These are phyloP conservation scores for Desmophyllum pertusum DNA, from an alignment of 92 coral and sea anemone species.

Conservation along the genomic window DNA sequence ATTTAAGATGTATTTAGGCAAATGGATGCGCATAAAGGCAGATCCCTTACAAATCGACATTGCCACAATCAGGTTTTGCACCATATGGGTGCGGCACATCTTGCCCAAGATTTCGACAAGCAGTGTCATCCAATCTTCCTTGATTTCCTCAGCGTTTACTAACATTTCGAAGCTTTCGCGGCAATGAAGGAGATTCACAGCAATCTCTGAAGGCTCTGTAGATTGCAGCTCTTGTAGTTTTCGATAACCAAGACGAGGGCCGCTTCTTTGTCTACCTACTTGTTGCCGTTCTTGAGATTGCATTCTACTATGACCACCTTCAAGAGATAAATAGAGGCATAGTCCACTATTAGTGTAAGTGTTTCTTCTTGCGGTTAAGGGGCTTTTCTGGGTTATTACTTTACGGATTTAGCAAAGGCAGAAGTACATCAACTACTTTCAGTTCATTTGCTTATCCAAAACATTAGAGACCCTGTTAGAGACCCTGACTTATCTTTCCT, in stretches of 20 bases:
- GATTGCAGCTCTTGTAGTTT: constrained; percentile 43
- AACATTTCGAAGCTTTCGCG: constrained; percentile 60
- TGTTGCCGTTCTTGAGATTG: not conserved
- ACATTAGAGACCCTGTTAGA: too few relatives aligned
- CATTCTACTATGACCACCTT: constrained; percentile 10
- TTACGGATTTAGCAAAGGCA: not conserved
- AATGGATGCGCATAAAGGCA: constrained; percentile 50
- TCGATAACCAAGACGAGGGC: constrained; percentile 66
- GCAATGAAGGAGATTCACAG: constrained; percentile 43
- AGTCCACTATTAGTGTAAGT: not conserved
- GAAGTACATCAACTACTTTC: not conserved
- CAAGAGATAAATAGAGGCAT: not conserved
- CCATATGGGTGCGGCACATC: constrained; percentile 75
- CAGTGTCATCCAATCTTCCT: constrained; percentile 77
- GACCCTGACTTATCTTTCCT: too few relatives aligned
- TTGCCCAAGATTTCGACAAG: constrained; percentile 66
- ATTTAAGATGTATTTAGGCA: constrained; percentile 76
- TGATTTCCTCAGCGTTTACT: constrained; percentile 55
- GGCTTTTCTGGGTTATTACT: not conserved
- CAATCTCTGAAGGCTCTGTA: constrained; percentile 52
- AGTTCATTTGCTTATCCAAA: not conserved
- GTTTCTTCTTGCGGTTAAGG: not conserved
- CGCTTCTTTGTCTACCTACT: constrained; percentile 27
- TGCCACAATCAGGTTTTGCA: constrained; percentile 68
- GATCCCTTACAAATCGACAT: constrained; percentile 74